Conservation (phyloP, 2,797 vertebrate species). For the Neosilurus mollespiculum region DNA sequence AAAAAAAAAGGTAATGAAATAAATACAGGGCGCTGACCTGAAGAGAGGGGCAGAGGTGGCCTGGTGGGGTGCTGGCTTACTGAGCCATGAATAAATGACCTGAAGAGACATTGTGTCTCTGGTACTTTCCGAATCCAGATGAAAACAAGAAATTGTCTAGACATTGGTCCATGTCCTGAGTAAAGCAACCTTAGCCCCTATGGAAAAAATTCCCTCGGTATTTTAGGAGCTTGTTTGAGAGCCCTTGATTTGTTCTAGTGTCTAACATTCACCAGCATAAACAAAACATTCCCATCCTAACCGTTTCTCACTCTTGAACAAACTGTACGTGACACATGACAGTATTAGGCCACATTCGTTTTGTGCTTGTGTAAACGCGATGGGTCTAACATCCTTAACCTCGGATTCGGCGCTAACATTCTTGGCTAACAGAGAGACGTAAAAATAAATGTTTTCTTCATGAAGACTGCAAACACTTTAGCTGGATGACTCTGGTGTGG, state of each 20-base stretch:
- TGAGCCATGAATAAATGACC: neutral
- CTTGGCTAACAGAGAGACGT: neutral
- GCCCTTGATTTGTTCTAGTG: neutral
- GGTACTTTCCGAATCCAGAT: neutral
- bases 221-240: neutral
- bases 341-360: neutral
- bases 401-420: neutral
- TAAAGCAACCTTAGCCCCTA: neutral
- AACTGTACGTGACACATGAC: slow-evolving; percentile 10
- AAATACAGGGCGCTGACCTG: no score
- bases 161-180: neutral
- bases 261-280: slow-evolving; percentile 14
- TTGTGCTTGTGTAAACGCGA: neutral
- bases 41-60: no score
- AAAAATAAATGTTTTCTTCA: slow-evolving; percentile 1
- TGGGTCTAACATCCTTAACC: slow-evolving; percentile 12
- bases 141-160: neutral
- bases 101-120: neutral
- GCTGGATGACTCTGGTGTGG: neutral
- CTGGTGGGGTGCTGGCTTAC: neutral
- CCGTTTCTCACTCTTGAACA: slow-evolving; percentile 8
- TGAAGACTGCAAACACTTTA: slow-evolving; percentile 8
- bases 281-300: slow-evolving; percentile 10
- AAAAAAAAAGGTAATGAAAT: no score
- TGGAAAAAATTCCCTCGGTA: neutral